phyloP scores from a whole-genome alignment of 2,888 invertebrate genomes.

The Tetanocera ferruginea region DNA sequence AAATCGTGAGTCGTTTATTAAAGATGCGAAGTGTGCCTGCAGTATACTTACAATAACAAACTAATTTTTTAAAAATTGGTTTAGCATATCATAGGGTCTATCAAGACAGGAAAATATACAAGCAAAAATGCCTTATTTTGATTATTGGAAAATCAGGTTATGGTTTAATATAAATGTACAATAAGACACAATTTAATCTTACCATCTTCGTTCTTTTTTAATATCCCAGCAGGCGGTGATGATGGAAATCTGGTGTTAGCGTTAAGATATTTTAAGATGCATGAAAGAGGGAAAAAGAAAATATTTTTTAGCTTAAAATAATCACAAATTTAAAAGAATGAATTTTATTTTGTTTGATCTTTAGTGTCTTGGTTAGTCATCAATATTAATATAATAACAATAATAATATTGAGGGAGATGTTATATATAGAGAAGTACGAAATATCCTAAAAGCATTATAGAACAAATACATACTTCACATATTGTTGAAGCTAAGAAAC shows the following conservation, averaged over 20 bases:
- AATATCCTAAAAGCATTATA: no score
- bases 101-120: no score
- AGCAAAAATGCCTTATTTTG: no score
- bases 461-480: not conserved
- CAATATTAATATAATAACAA: constrained; percentile 18
- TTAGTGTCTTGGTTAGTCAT: not conserved
- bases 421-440: not conserved
- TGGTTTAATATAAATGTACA: not conserved
- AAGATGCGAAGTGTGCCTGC: constrained; percentile 45
- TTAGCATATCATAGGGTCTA: not conserved
- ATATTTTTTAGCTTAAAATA: constrained; percentile 30
- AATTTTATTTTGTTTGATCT: constrained; percentile 17
- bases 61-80: constrained; percentile 8
- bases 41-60: constrained; percentile 36
- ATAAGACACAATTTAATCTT: constrained; percentile 50
- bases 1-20: constrained; percentile 35
- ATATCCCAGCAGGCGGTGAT: constrained; percentile 66
- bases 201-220: constrained; percentile 69
- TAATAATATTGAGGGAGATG: not conserved
- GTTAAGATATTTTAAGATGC: not conserved
- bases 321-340: not conserved
- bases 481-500: not conserved
- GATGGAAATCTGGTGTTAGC: constrained; percentile 62
- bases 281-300: constrained; percentile 6
- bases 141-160: no score